Conservation (phyloP, 2,797 vertebrate species). For the Chaetophractus vellerosus region DNA sequence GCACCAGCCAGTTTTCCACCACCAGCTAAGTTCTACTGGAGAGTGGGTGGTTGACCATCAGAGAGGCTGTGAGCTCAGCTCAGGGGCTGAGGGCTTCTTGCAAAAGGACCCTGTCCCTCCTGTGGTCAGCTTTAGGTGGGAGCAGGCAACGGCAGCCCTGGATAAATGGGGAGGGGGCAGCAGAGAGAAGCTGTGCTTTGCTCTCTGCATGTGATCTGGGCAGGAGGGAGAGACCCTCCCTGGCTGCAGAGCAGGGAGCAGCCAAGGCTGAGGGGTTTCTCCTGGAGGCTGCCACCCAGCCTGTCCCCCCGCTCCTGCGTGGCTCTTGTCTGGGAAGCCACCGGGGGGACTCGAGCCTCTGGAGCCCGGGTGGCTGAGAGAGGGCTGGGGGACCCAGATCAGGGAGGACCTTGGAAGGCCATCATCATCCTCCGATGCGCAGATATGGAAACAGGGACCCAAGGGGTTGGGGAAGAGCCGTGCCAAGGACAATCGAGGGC, state of each 20-base stretch:
- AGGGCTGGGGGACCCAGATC: neutral
- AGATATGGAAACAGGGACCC: rapidly evolving
- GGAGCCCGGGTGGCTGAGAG: neutral
- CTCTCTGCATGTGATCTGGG: rapidly evolving
- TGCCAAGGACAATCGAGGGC: rapidly evolving
- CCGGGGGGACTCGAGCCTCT: too few species aligned
- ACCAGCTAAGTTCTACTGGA: too few species aligned
- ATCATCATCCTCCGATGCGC: rapidly evolving
- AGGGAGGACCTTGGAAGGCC: neutral
- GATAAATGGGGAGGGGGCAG: rapidly evolving
- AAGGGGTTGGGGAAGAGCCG: too few species aligned
- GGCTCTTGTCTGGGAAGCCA: neutral
- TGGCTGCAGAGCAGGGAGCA: rapidly evolving
- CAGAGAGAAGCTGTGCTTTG: rapidly evolving
- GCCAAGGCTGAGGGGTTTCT: neutral
- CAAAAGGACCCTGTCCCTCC: neutral
- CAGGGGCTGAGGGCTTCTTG: neutral
- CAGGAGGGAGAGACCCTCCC: rapidly evolving
- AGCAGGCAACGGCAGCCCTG: neutral
- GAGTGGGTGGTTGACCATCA: neutral
- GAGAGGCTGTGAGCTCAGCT: neutral
- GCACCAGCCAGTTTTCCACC: neutral
- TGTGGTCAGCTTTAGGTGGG: neutral
- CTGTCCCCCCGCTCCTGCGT: rapidly evolving
- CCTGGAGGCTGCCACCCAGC: rapidly evolving